Evolutionary conservation across 2,888 invertebrate species (phyloP).

Genomic region (Steinernema hermaphroditum): DNA sequence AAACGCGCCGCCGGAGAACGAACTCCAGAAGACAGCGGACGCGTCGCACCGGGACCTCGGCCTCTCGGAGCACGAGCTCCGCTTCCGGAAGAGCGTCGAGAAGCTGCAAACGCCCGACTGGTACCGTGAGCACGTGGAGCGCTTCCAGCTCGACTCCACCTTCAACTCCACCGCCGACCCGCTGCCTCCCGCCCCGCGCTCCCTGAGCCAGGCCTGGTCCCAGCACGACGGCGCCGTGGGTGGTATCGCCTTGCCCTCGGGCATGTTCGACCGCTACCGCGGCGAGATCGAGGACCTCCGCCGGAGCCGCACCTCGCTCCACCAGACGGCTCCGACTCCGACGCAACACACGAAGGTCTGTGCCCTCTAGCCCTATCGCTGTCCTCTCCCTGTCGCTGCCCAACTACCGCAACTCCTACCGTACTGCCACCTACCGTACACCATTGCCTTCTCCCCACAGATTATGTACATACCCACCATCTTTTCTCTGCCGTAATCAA

Average conservation of each 20-base stretch:
- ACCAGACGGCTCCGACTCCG: constrained; percentile 49
- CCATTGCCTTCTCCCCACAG: constrained; percentile 27
- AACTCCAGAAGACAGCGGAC: constrained; percentile 63
- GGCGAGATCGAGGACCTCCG: constrained; percentile 66
- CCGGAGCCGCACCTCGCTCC: constrained; percentile 59
- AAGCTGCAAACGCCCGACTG: constrained; percentile 62
- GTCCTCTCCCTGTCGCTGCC: constrained; percentile 29
- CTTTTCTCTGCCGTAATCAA: not conserved
- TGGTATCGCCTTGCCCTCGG: constrained; percentile 57
- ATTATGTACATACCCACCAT: constrained; percentile 24
- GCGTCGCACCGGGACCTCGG: constrained; percentile 23
- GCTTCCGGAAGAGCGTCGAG: constrained; percentile 66
- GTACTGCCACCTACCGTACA: constrained; percentile 33
- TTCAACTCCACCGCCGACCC: constrained; percentile 12
- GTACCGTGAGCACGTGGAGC: constrained; percentile 55
- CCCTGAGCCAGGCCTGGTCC: constrained; percentile 6
- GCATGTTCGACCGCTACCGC: constrained; percentile 66
- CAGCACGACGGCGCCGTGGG: constrained; percentile 40
- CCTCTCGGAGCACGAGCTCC: constrained; percentile 64
- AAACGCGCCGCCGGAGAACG: constrained; percentile 64
- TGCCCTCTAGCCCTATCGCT: constrained; percentile 37
- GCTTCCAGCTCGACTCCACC: not conserved
- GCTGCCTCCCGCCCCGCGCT: constrained; percentile 24
- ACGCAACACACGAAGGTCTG: constrained; percentile 49
- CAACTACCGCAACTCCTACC: constrained; percentile 30